Evolutionary conservation across 2,888 invertebrate genomes (phyloP), one percentile per base, ranked within the genome.

Genomic region (Leptura quadrifasciata): DNA sequence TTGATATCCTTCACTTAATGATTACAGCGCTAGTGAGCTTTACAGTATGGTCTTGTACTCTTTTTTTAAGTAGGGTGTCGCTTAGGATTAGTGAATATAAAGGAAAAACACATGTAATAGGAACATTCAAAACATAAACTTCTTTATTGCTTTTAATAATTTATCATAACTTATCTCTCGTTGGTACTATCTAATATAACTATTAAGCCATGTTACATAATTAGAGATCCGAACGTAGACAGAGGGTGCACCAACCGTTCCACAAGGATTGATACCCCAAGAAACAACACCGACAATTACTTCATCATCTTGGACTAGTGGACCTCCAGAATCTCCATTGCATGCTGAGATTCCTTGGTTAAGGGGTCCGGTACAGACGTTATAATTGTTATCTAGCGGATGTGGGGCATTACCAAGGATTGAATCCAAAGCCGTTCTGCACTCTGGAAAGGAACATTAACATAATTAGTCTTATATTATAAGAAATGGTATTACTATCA

Each of bases 221-320:
- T 86, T 85, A 2, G 89, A 88, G 0, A 91, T 91, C 80, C 91
- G 90, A 0, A 91, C 91, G 79, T 90, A 91, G 2, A 92, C 90
- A 0, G 91, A 90, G 0, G 92, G 92, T 2, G 91, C 90, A 1
- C 91, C 91, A 72, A 82, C 86, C 58, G 88, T 86, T 0, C 91
- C 91, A 82, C 92, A 92, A 1, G 92, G 92, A 0, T 87, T 86
- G 0, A 90, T 84, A 0, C 92, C 91, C 91, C 91, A 92, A 0
- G 92, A 92, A 0, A 92, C 91, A 3, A 92, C 85, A 31, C 92
- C 92, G 10, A 91, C 81, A 54, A 91, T 80, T 5, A 65, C 65
- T 17, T 61, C 72, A 15, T 76, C 61, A 3, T 17, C 18, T 9
- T 87, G 78, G 87, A 80, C 87, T 21, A 91, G 87, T 8, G 92